phyloP scores from a whole-genome alignment of 1,140 invertebrate genomes.

The Drosophila burlai region DNA sequence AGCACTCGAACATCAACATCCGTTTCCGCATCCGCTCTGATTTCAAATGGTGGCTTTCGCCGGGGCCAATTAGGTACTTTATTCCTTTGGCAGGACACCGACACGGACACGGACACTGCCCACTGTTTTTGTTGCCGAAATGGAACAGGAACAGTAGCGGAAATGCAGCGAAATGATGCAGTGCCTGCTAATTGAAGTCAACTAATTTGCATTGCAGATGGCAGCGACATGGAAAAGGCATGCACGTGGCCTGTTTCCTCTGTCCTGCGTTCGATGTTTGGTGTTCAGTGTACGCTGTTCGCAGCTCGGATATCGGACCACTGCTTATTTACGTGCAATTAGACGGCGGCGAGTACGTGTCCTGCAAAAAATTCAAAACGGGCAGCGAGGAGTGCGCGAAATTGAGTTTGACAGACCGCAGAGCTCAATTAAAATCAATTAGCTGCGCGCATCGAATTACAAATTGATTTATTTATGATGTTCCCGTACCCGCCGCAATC shows the following conservation, averaged over 20 bases:
- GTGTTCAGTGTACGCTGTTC: slow-evolving; percentile 4
- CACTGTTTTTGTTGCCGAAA: slow-evolving; percentile 19
- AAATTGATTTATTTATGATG: slow-evolving; percentile 66
- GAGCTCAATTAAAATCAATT: slow-evolving; percentile 67
- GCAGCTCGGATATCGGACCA: slow-evolving; percentile 15
- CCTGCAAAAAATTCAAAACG: slow-evolving; percentile 13
- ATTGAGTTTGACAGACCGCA: slow-evolving; percentile 64
- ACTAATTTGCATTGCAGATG: slow-evolving; percentile 63
- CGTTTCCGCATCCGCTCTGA: slow-evolving; percentile 14
- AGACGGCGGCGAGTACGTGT: slow-evolving; percentile 43
- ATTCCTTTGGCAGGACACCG: slow-evolving; percentile 22
- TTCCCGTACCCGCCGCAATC: slow-evolving; percentile 35
- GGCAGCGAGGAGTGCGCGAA: slow-evolving; percentile 19
- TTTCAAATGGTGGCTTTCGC: slow-evolving; percentile 6
- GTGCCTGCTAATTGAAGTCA: slow-evolving; percentile 59
- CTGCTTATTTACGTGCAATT: slow-evolving; percentile 63
- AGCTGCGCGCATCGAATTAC: slow-evolving; percentile 66
- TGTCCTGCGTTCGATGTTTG: background rate
- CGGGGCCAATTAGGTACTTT: slow-evolving; percentile 27
- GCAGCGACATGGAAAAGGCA: slow-evolving; percentile 45
- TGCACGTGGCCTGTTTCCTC: slow-evolving; percentile 17
- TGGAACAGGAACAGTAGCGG: slow-evolving; percentile 19
- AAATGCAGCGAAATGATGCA: slow-evolving; percentile 51
- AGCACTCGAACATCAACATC: slow-evolving; percentile 14
- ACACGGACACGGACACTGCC: slow-evolving; percentile 28